Evolutionary conservation across 2,797 vertebrate species (phyloP).

Genomic region (Caiman crocodilus): DNA sequence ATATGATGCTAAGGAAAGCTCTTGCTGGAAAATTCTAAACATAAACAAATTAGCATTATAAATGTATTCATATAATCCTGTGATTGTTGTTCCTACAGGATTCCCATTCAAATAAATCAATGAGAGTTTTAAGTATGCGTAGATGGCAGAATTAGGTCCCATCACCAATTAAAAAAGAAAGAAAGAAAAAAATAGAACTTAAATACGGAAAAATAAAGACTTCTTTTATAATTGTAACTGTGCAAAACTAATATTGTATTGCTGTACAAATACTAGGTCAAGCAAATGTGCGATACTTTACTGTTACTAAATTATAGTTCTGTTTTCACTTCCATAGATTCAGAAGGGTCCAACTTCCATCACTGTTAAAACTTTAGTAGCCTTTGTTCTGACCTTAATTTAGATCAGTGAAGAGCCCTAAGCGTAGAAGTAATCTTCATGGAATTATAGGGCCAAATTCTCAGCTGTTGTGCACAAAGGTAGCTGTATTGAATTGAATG

Average conservation of each 20-base stretch:
- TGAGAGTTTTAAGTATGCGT: neutral
- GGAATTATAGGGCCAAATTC: neutral
- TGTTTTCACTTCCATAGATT: neutral
- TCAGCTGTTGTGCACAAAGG: neutral
- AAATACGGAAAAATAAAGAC: neutral
- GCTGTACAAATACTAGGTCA: neutral
- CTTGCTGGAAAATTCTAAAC: neutral
- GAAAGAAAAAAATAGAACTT: neutral
- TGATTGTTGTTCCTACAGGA: conserved; percentile 61
- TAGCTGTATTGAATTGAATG: neutral
- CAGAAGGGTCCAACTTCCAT: neutral
- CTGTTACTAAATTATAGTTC: neutral
- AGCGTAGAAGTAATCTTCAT: neutral
- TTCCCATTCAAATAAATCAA: conserved; percentile 58
- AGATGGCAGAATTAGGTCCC: conserved; percentile 37
- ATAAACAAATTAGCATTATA: neutral
- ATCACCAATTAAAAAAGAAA: neutral
- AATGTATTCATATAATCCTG: neutral
- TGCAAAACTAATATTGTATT: neutral
- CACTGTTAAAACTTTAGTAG: neutral
- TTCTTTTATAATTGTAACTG: neutral
- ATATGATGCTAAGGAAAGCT: neutral
- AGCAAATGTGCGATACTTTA: neutral
- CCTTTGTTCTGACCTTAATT: neutral
- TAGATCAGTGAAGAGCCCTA: neutral